These are phyloP conservation scores for Glaucomys volans DNA, from an alignment of 2,113 vertebrate genomes.

Conservation along the genomic window DNA sequence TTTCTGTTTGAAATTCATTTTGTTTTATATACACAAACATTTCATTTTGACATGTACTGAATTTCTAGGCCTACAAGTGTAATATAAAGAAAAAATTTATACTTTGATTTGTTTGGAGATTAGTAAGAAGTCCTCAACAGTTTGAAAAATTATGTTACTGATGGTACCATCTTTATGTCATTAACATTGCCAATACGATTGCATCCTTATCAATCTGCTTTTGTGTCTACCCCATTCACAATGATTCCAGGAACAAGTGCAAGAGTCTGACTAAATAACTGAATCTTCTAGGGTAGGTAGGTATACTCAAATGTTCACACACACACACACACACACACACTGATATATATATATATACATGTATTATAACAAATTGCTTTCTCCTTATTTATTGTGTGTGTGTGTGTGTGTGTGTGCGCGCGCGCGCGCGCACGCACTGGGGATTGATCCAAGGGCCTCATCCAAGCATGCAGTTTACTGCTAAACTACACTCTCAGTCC, in stretches of 20 bases:
- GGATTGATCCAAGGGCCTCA: too few species aligned
- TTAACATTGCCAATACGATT: background rate
- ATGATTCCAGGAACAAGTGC: background rate
- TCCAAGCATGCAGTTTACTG: background rate
- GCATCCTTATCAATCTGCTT: background rate
- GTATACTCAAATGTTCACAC: too few species aligned
- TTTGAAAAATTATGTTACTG: background rate
- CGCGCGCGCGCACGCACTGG: background rate
- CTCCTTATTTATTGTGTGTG: background rate
- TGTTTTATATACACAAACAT: background rate
- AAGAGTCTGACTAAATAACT: background rate
- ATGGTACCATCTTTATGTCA: background rate
- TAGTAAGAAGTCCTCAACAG: background rate
- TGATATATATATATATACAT: background rate
- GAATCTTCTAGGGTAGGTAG: background rate
- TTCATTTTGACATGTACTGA: background rate
- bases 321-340: too few species aligned
- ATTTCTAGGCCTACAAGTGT: background rate
- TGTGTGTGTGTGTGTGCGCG: too few species aligned
- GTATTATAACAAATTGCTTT: background rate
- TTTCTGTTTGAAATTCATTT: background rate
- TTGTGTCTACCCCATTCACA: background rate
- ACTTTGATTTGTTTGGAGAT: background rate
- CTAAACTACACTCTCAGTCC: background rate
- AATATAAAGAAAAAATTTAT: background rate